Conservation (phyloP, 1,140 invertebrate genomes). For the Ceratina calcarata region DNA sequence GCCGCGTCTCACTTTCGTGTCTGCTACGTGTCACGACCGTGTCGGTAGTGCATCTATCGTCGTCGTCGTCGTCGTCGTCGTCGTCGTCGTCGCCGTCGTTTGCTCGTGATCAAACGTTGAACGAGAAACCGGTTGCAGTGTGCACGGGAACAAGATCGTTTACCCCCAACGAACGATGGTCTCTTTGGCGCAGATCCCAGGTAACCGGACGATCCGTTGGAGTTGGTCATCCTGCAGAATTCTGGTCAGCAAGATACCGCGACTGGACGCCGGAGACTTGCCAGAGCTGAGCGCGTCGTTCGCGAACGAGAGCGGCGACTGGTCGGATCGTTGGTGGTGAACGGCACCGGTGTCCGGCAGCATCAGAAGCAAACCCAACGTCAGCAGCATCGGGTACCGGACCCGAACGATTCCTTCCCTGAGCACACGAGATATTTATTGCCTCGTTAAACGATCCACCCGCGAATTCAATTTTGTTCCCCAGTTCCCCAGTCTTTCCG, state of each 20-base stretch:
- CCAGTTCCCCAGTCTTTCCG: too few relatives aligned
- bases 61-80: too few relatives aligned
- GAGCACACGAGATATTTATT: slow-evolving; percentile 24
- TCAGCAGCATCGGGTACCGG: slow-evolving; percentile 69
- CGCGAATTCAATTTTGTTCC: slow-evolving; percentile 19
- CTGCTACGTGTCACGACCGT: too few relatives aligned
- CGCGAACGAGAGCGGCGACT: slow-evolving; percentile 27
- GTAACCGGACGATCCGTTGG: slow-evolving; percentile 75
- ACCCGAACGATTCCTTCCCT: slow-evolving; percentile 46
- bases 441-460: slow-evolving; percentile 1
- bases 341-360: slow-evolving; percentile 65
- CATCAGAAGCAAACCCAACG: slow-evolving; percentile 67
- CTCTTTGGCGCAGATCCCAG: slow-evolving; percentile 79
- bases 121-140: too few relatives aligned
- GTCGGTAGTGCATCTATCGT: too few relatives aligned
- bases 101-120: too few relatives aligned
- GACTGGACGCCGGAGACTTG: slow-evolving; percentile 42
- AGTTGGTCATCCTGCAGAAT: slow-evolving; percentile 76
- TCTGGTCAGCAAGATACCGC: slow-evolving; percentile 72
- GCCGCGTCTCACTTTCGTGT: background rate
- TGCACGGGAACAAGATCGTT: slow-evolving; percentile 39
- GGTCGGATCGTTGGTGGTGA: slow-evolving; percentile 59
- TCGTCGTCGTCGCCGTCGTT: too few relatives aligned
- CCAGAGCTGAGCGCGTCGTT: slow-evolving; percentile 43
- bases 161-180: slow-evolving; percentile 76